Evolutionary conservation across 30 jellyfish, hydroid and myxozoan genomes (phyloP), one percentile per base, ranked within the genome.

Genomic region (Mastigias papua): DNA sequence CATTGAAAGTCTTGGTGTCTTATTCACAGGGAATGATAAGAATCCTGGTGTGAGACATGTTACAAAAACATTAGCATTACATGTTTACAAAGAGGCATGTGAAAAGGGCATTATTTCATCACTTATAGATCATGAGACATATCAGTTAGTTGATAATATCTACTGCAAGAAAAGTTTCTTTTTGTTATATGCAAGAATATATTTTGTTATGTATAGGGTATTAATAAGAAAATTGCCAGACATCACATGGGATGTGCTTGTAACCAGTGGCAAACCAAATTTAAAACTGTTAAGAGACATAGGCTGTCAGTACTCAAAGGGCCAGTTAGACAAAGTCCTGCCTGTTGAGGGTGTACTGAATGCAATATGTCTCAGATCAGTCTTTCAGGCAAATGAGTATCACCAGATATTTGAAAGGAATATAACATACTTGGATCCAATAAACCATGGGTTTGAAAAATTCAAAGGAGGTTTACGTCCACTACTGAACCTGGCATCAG

Each of bases 21-120:
- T 79, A 9, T 82, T 37, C n/a, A 82, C 85, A 0, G 92, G 92
- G 4, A 82, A 82, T 82, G 86, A 82, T 32, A 82, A 82, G 86
- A 82, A 33, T 48, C 92, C 76, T 65, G 85, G 69, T 9, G 42
- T 82, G 3, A 46, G 92, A 42, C 84, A 65, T 69, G 68, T 82
- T 33, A 65, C 85, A 1, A 82, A 67, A 62, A 11, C 17, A 13
- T 21, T 79, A 27, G 90, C 90, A 1, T 71, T 79, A 22, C 16
- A 35, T 1, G 90, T 79, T 8, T 79, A 31, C 61, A 63, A 63
- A 3, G 63, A 82, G 13, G 84, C 86, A 34, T 65, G 92, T 32
- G 66, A 69, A 68, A 76, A 69, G 32, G 34, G 29, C 4, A 21
- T 82, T 29, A 21, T 82, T 0, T 5, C 63, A 1, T 67, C 85